These are phyloP conservation scores for Cryptotermes secundus DNA, from an alignment of 1,140 invertebrate species.

Conservation along the genomic window DNA sequence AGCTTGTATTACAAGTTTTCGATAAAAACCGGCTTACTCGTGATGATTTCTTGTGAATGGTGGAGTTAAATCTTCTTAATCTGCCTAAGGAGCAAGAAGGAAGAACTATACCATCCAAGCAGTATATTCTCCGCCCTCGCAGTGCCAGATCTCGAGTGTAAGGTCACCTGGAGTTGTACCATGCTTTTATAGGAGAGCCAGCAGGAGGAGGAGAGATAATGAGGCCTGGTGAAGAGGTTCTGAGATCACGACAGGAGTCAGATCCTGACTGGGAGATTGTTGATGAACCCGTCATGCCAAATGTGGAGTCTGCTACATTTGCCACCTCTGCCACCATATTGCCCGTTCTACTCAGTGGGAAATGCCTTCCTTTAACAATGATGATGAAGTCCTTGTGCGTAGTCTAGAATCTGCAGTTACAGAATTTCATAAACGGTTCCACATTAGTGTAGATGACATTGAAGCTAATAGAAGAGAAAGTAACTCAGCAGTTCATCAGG, in stretches of 20 bases:
- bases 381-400: constrained; percentile 41
- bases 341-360: constrained; percentile 95
- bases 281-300: constrained; percentile 39
- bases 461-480: constrained; percentile 44
- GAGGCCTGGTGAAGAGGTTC: constrained; percentile 25
- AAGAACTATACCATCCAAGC: constrained; percentile 68
- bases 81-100: constrained; percentile 78
- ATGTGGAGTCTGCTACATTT: constrained; percentile 36
- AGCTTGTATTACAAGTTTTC: constrained; percentile 94
- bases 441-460: constrained; percentile 78
- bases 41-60: constrained; percentile 96
- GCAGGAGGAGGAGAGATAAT: constrained; percentile 50
- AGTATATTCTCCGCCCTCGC: constrained; percentile 86
- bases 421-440: constrained; percentile 88
- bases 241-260: constrained; percentile 26
- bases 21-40: constrained; percentile 96
- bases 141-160: constrained; percentile 85
- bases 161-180: constrained; percentile 87
- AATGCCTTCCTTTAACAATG: constrained; percentile 65
- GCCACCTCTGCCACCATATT: constrained; percentile 81
- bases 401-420: constrained; percentile 67
- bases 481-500: constrained; percentile 26
- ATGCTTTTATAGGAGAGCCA: constrained; percentile 72
- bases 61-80: constrained; percentile 78
- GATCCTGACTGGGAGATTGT: constrained; percentile 75